These are phyloP conservation scores for Coregonus sp. DNA, from an alignment of 2,797 vertebrate genomes.

Conservation along the genomic window DNA sequence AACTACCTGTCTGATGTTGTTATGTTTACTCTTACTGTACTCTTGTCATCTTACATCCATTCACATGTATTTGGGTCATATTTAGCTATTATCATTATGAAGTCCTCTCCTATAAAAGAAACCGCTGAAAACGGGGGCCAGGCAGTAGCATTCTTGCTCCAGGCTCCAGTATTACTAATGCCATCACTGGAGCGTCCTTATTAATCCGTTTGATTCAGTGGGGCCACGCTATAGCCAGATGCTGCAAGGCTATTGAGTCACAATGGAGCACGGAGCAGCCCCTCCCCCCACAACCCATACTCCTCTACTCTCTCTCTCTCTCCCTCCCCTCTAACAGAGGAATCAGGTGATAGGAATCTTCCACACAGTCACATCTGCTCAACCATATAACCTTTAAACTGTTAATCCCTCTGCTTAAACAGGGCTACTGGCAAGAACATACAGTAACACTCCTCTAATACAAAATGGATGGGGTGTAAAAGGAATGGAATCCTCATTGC, in stretches of 20 bases:
- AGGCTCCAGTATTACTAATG: not conserved
- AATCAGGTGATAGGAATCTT: slow-evolving; percentile 5
- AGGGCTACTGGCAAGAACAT: not conserved
- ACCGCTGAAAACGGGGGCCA: not conserved
- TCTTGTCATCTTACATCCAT: not conserved
- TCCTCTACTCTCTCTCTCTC: not conserved
- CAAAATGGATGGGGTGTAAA: slow-evolving; percentile 2
- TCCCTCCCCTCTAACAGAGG: not conserved
- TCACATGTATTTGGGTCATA: not conserved
- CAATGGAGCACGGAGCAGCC: not conserved
- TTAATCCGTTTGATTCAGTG: slow-evolving; percentile 5
- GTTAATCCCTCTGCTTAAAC: slow-evolving; percentile 1
- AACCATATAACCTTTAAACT: slow-evolving; percentile 5
- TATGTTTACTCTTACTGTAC: not conserved
- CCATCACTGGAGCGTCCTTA: not conserved
- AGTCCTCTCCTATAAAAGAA: not conserved
- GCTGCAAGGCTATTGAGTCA: slow-evolving; percentile 13
- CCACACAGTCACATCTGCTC: slow-evolving; percentile 1
- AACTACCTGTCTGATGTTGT: not conserved
- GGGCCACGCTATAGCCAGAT: slow-evolving; percentile 5
- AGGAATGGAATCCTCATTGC: not conserved
- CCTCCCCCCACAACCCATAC: not conserved
- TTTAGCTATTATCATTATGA: not conserved
- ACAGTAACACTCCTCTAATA: not conserved
- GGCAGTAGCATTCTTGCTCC: not conserved